Evolutionary conservation across 2,888 invertebrate species (phyloP).

Genomic region (Drosophila picticornis): DNA sequence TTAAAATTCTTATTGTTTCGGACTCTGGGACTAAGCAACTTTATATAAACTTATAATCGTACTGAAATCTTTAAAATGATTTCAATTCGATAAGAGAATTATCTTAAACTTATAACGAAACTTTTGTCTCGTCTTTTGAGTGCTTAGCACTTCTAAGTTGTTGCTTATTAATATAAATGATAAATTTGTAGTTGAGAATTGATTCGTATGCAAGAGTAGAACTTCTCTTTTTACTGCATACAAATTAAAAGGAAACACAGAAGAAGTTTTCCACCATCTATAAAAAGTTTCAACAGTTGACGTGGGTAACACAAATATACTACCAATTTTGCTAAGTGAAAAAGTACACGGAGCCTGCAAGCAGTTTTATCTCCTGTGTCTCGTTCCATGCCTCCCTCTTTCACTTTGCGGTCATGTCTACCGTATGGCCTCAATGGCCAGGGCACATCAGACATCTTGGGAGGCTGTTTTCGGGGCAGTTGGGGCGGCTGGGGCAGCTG

Average conservation of each 20-base stretch:
- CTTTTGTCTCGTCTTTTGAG: not conserved
- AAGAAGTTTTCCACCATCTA: not conserved
- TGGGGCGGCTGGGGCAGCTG: constrained; percentile 22
- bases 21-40: not conserved
- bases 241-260: not conserved
- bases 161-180: not conserved
- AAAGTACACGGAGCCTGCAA: constrained; percentile 12
- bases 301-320: constrained; percentile 8
- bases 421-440: constrained; percentile 38
- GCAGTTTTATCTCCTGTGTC: constrained; percentile 3
- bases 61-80: not conserved
- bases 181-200: not conserved
- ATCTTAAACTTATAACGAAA: not conserved
- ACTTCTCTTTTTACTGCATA: not conserved
- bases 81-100: not conserved
- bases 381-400: not conserved
- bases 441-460: constrained; percentile 42
- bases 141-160: not conserved
- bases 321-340: constrained; percentile 27
- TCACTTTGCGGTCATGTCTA: constrained; percentile 30
- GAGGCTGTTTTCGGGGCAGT: constrained; percentile 18
- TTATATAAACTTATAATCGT: not conserved
- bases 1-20: not conserved
- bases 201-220: not conserved
- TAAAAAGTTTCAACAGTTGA: constrained; percentile 8